A percentile compares a stretch with the other conserved stretches of the same genome.
Evolutionary conservation across 2,797 vertebrate genomes (phyloP).

Genomic region (Podarcis siculus): DNA sequence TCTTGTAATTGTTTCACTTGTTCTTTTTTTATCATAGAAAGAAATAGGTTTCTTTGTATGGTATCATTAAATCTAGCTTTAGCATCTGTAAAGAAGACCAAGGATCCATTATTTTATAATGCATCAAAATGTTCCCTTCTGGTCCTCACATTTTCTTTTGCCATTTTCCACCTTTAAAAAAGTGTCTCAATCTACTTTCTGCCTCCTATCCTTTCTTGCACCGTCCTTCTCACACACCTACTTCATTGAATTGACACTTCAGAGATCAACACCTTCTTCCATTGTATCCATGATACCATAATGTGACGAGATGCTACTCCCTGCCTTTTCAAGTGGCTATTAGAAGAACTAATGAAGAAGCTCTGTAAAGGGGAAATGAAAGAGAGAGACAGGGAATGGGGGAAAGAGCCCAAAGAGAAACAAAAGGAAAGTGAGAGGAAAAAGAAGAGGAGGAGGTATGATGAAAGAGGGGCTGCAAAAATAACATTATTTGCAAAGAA

Average conservation of each 20-base stretch:
- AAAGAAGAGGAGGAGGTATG: neutral
- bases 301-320: neutral
- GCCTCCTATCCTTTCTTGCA: neutral
- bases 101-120: neutral
- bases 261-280: neutral
- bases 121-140: neutral
- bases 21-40: neutral
- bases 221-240: neutral
- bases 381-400: neutral
- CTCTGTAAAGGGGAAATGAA: neutral
- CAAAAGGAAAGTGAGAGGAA: neutral
- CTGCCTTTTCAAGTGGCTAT: constrained; percentile 20
- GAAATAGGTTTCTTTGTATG: neutral
- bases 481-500: neutral
- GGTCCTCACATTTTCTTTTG: neutral
- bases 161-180: constrained; percentile 8
- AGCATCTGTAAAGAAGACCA: neutral
- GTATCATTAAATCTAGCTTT: neutral
- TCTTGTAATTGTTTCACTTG: neutral
- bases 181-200: neutral
- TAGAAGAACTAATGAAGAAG: neutral
- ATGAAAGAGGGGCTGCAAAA: neutral
- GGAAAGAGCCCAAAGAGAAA: neutral
- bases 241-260: constrained; percentile 6
- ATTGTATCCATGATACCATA: neutral